Conservation (phyloP, 2,113 vertebrate genomes). For the Sinosuthora webbiana region DNA sequence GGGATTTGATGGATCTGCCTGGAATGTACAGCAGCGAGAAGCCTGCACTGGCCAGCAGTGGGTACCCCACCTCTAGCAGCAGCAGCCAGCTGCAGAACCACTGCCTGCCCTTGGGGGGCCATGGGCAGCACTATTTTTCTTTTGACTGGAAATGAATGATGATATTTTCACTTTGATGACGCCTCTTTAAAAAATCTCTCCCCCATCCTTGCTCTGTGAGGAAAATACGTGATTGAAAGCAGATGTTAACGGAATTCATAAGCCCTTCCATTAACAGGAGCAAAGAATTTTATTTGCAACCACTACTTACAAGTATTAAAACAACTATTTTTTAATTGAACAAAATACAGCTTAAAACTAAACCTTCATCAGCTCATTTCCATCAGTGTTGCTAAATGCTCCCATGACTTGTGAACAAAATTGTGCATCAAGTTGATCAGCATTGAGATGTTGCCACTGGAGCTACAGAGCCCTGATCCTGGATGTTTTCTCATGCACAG, state of each 20-base stretch:
- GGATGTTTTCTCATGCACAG: neutral
- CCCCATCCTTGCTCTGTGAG: neutral
- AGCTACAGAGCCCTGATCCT: neutral
- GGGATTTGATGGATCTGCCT: neutral
- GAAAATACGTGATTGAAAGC: neutral
- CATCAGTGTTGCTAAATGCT: neutral
- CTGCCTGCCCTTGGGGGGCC: neutral
- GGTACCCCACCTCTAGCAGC: neutral
- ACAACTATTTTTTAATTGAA: neutral
- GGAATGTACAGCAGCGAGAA: accelerated
- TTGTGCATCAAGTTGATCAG: neutral
- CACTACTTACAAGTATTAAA: neutral
- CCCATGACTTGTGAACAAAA: neutral
- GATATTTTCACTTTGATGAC: neutral
- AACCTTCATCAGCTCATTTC: neutral
- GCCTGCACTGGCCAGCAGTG: neutral
- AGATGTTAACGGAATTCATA: neutral
- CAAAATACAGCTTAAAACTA: neutral
- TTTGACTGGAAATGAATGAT: neutral
- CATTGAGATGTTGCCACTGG: neutral
- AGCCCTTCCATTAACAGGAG: neutral
- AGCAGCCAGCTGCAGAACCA: neutral
- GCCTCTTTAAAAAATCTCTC: neutral
- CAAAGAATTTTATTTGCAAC: neutral
- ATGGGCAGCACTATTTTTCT: neutral